A percentile compares a stretch with the other conserved stretches of the same genome.
phyloP scores from a whole-genome alignment of 2,888 invertebrate species.

The Melanostoma scalare region DNA sequence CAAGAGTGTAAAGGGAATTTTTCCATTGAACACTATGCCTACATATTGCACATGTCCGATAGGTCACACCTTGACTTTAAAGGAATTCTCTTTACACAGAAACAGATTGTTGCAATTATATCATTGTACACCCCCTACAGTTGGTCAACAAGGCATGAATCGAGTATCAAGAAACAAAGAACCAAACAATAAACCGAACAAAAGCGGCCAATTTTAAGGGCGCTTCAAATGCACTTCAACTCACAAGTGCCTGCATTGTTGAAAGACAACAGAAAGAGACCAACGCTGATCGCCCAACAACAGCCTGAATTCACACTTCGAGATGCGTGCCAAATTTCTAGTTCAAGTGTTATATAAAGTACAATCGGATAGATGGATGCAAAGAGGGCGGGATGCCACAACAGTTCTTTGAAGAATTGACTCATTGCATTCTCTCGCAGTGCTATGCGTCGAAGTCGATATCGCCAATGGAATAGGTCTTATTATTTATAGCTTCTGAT shows the following conservation, averaged over 20 bases:
- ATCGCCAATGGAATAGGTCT: background rate
- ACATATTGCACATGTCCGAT: constrained; percentile 51
- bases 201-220: constrained; percentile 62
- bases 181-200: constrained; percentile 54
- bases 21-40: constrained; percentile 10
- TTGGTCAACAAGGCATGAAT: constrained; percentile 29
- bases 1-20: background rate
- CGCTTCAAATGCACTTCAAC: constrained; percentile 65
- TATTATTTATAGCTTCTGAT: constrained; percentile 64
- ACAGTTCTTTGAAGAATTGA: constrained; percentile 51
- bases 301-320: constrained; percentile 62
- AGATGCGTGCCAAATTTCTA: constrained; percentile 73
- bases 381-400: constrained; percentile 60
- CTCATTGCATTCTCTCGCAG: constrained; percentile 27
- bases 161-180: constrained; percentile 57
- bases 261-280: constrained; percentile 52
- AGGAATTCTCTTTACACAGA: constrained; percentile 9
- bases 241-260: constrained; percentile 66
- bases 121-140: constrained; percentile 57
- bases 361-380: constrained; percentile 38
- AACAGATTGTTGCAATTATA: constrained; percentile 69
- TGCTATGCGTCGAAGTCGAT: background rate
- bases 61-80: constrained; percentile 59
- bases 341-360: constrained; percentile 46
- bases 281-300: constrained; percentile 37